phyloP scores from a whole-genome alignment of 1,140 invertebrate genomes.

The Brachionus rotundiformis region DNA sequence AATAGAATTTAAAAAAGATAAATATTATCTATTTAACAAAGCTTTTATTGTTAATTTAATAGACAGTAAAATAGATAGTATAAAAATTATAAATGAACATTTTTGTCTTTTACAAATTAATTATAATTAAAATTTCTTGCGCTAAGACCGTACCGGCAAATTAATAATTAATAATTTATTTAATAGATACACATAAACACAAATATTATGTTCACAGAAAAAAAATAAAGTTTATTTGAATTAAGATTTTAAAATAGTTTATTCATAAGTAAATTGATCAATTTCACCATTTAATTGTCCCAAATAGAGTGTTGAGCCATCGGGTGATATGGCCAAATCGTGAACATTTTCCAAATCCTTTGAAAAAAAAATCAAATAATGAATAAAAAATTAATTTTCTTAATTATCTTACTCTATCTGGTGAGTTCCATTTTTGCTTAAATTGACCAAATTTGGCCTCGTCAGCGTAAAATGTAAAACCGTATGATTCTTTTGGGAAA shows the following conservation, averaged over 20 bases:
- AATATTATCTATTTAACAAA: no score
- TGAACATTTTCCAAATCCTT: constrained; percentile 24
- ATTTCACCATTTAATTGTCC: constrained; percentile 49
- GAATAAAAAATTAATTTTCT: neutral
- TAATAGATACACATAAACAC: neutral
- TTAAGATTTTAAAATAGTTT: neutral
- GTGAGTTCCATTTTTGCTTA: constrained; percentile 44
- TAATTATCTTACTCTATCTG: neutral
- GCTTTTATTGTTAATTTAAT: no score
- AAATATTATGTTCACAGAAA: neutral
- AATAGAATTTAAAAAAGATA: no score
- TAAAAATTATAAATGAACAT: neutral
- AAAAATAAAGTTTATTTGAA: neutral
- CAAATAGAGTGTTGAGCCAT: neutral
- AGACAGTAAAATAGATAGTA: no score
- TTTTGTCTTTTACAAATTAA: no score
- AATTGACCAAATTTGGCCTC: constrained; percentile 27
- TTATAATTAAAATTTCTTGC: no score
- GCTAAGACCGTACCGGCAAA: neutral
- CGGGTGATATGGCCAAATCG: constrained; percentile 18
- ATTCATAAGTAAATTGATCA: constrained; percentile 50
- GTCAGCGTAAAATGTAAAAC: constrained; percentile 45
- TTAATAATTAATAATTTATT: neutral
- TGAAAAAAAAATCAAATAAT: no score
- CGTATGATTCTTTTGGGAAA: constrained; percentile 2